Evolutionary conservation across 2,797 vertebrate genomes (phyloP).

Genomic region (Oreortyx pictus): DNA sequence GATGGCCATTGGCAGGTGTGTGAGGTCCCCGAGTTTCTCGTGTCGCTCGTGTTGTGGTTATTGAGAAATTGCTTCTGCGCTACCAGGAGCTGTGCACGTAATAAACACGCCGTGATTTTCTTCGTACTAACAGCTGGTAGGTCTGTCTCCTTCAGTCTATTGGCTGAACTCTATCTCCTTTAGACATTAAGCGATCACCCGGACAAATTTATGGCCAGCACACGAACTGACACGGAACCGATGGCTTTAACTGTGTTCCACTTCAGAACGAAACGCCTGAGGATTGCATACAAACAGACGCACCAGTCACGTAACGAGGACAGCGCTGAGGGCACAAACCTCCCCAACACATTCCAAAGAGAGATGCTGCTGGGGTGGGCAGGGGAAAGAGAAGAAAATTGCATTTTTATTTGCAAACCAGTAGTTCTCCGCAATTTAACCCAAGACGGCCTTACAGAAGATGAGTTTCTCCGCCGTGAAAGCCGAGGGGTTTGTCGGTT

Average conservation of each 20-base stretch:
- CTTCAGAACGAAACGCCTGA: not conserved
- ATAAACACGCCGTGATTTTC: not conserved
- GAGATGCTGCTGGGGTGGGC: not conserved
- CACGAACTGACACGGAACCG: rapidly evolving
- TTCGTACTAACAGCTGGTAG: not conserved
- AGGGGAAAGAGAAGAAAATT: not conserved
- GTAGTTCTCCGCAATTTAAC: rapidly evolving
- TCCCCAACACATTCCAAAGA: not conserved
- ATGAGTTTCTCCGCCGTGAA: not conserved
- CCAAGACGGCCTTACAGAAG: not conserved
- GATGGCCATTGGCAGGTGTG: rapidly evolving
- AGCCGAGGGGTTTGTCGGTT: not conserved
- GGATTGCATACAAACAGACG: rapidly evolving
- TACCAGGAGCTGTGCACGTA: not conserved
- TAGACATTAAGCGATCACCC: not conserved
- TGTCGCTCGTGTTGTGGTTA: not conserved
- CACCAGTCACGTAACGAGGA: rapidly evolving
- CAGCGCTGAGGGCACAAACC: rapidly evolving
- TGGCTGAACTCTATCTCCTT: not conserved
- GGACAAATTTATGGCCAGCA: rapidly evolving
- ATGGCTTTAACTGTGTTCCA: rapidly evolving
- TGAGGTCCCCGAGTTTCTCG: rapidly evolving
- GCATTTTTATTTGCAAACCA: not conserved
- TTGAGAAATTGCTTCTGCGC: not conserved
- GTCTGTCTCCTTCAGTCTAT: not conserved